Conservation (phyloP, 2,888 invertebrate species). For the Orthonevra nobilis region DNA sequence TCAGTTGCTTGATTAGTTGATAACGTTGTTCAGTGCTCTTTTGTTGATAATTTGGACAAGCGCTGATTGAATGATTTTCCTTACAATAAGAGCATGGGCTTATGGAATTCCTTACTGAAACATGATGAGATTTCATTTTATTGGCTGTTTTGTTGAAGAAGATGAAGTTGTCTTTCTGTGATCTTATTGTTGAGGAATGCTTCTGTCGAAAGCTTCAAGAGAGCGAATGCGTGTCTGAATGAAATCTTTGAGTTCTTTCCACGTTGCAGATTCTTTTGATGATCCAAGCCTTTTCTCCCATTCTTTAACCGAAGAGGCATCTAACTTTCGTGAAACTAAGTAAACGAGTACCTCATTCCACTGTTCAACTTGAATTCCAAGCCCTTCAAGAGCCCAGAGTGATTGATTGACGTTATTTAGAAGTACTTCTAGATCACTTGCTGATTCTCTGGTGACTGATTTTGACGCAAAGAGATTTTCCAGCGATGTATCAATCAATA, state of each 20-base stretch:
- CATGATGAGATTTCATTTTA: slow-evolving; percentile 18
- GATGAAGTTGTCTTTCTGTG: no score
- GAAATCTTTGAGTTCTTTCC: slow-evolving; percentile 4
- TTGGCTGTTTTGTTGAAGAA: no score
- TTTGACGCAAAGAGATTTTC: slow-evolving; percentile 3
- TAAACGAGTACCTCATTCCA: no score
- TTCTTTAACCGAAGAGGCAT: slow-evolving; percentile 26
- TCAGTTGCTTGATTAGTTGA: slow-evolving; percentile 28
- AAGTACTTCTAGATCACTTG: no score
- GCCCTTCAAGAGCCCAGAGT: no score
- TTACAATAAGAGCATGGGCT: slow-evolving; percentile 11
- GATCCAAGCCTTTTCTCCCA: slow-evolving; percentile 29
- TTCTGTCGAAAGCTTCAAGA: slow-evolving; percentile 3
- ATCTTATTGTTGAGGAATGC: not conserved
- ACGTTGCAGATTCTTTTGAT: not conserved
- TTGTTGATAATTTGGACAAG: no score
- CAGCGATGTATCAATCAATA: no score
- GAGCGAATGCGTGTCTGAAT: slow-evolving; percentile 10
- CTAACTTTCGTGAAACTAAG: no score
- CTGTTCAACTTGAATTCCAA: no score
- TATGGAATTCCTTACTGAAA: not conserved
- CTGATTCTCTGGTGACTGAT: slow-evolving; percentile 3
- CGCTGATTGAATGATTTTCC: not conserved
- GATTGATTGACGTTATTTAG: no score
- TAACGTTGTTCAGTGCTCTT: slow-evolving; percentile 6